phyloP scores from a whole-genome alignment of 53 echinoderm and acorn worm genomes.

The Echinometra lucunter region DNA sequence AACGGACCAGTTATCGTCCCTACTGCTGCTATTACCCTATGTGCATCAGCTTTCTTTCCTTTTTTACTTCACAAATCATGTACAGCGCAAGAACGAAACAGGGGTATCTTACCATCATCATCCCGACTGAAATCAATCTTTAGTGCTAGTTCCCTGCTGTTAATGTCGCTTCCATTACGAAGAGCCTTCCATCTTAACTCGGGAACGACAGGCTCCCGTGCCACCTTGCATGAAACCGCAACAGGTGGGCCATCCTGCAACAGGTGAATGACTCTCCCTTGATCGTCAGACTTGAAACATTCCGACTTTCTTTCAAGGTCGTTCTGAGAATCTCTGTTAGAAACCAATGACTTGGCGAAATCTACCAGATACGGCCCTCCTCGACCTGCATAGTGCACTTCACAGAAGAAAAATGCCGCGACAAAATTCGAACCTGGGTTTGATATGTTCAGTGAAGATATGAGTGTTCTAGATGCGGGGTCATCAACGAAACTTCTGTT shows the following conservation, averaged over 20 bases:
- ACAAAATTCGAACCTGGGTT: neutral
- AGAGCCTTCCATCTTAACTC: neutral
- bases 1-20: too few relatives aligned
- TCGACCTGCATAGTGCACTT: constrained; percentile 12
- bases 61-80: too few relatives aligned
- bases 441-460: constrained; percentile 24
- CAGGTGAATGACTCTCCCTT: neutral
- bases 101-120: constrained; percentile 43
- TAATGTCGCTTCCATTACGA: too few relatives aligned
- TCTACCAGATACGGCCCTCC: neutral
- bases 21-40: too few relatives aligned
- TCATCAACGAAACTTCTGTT: neutral
- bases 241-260: neutral
- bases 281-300: neutral
- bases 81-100: too few relatives aligned
- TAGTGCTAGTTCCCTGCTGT: too few relatives aligned
- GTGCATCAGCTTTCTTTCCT: too few relatives aligned
- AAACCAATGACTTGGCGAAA: neutral
- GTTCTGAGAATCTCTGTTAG: too few relatives aligned
- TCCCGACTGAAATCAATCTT: neutral
- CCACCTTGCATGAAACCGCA: neutral
- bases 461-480: neutral
- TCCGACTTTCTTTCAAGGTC: neutral
- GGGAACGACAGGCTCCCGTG: neutral
- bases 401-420: neutral